Percentiles rank a stretch among this genome's conserved stretches.
These are phyloP conservation scores for Tethya wilhelma DNA, from an alignment of 37 sponge, comb jelly and placozoan genomes.

Conservation along the genomic window DNA sequence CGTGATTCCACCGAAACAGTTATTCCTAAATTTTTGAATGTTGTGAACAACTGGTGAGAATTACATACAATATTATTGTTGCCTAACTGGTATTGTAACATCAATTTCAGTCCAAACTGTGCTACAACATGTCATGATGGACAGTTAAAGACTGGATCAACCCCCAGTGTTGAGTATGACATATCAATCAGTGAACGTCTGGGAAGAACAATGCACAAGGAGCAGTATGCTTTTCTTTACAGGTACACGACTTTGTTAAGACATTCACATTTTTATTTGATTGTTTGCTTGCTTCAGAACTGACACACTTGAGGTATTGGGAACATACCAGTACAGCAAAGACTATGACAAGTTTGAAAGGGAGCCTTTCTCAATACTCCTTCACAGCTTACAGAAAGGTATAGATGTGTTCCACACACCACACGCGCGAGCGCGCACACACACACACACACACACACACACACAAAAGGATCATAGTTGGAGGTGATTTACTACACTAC, in stretches of 20 bases:
- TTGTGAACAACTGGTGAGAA: constrained; percentile 54
- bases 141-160: neutral
- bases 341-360: constrained; percentile 69
- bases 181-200: constrained; percentile 72
- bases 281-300: neutral
- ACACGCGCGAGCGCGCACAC: constrained; percentile 1
- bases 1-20: constrained; percentile 57
- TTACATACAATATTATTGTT: constrained; percentile 15
- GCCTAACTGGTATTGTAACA: no score
- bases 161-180: constrained; percentile 12
- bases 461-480: constrained; percentile 29
- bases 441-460: neutral
- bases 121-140: no score
- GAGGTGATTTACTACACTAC: neutral
- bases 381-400: neutral
- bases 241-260: constrained; percentile 19
- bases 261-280: neutral
- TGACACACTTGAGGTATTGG: constrained; percentile 28
- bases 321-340: constrained; percentile 56
- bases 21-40: constrained; percentile 57
- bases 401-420: neutral
- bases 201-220: constrained; percentile 80
- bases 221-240: constrained; percentile 96
- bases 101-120: no score
- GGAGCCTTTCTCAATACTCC: constrained; percentile 62